These are phyloP conservation scores for Horisme vitalbata DNA, from an alignment of 2,888 invertebrate genomes.

Conservation along the genomic window DNA sequence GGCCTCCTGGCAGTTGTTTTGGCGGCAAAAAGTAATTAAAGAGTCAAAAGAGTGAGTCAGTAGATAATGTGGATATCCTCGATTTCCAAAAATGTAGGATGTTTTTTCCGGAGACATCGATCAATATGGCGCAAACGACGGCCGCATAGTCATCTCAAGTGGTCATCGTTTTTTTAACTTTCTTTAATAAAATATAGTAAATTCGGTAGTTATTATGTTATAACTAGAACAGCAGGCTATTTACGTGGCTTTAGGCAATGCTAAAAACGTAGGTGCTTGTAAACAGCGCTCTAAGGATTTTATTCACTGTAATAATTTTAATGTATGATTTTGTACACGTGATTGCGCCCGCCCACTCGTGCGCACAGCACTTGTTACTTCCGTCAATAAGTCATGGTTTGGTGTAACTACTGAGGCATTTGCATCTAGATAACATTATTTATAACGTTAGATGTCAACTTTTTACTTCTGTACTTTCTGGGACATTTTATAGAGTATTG, in stretches of 20 bases:
- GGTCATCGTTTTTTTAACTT: no score
- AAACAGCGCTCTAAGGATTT: no score
- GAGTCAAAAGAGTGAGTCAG: no score
- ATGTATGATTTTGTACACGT: constrained; percentile 18
- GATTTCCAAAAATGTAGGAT: constrained; percentile 40
- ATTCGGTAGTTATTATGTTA: no score
- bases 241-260: no score
- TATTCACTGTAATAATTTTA: no score
- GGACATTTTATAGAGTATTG: no score
- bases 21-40: constrained; percentile 40
- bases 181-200: no score
- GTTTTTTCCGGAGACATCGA: constrained; percentile 57
- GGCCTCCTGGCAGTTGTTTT: constrained; percentile 26
- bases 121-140: constrained; percentile 35
- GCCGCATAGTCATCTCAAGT: neutral
- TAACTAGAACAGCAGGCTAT: no score
- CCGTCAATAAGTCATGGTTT: constrained; percentile 20
- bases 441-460: neutral
- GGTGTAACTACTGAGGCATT: neutral
- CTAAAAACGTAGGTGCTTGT: no score
- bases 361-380: constrained; percentile 19
- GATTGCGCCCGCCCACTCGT: constrained; percentile 23
- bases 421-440: neutral
- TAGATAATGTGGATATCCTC: constrained; percentile 54
- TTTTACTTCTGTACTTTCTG: neutral